Percentiles rank a stretch among this genome's conserved stretches.
Conservation (phyloP, 2,888 invertebrate species). For the Orgyia antiqua region DNA sequence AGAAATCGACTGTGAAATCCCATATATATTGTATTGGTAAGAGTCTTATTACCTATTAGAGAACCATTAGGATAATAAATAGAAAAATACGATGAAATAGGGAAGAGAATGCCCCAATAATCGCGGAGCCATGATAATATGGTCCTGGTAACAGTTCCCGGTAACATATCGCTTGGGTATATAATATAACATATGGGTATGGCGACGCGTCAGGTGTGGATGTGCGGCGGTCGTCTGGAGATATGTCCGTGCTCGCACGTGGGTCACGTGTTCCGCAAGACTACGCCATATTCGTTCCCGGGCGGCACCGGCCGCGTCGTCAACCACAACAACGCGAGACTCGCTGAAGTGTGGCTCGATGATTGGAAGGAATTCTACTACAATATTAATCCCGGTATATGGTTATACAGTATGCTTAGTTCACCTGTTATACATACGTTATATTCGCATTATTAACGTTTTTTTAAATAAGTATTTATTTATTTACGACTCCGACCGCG, state of each 20-base stretch:
- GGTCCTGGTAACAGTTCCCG: not conserved
- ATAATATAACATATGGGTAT: conserved; percentile 28
- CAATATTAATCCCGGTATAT: conserved; percentile 96
- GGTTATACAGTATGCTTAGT: conserved; percentile 6
- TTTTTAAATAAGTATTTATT: not conserved
- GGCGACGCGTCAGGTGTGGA: conserved; percentile 88
- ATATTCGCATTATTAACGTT: conserved; percentile 9
- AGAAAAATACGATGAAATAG: too few species aligned
- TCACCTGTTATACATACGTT: not conserved
- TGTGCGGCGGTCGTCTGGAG: conserved; percentile 97
- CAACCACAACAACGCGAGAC: conserved; percentile 98
- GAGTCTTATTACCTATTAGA: too few species aligned
- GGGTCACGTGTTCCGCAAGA: conserved; percentile 98
- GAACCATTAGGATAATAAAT: too few species aligned
- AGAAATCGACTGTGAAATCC: too few species aligned
- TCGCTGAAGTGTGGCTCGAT: conserved; percentile 99
- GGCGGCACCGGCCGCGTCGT: conserved; percentile 98
- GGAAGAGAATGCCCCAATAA: too few species aligned
- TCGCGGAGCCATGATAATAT: too few species aligned
- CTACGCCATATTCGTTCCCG: conserved; percentile 98
- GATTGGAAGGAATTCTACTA: conserved; percentile 99
- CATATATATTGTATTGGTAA: too few species aligned
- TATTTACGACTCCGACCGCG: too few species aligned
- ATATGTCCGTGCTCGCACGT: conserved; percentile 97
- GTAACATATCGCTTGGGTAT: conserved; percentile 12